These are phyloP conservation scores for Gastracanthus pulcherrimus DNA, from an alignment of 2,888 invertebrate species.

Conservation along the genomic window DNA sequence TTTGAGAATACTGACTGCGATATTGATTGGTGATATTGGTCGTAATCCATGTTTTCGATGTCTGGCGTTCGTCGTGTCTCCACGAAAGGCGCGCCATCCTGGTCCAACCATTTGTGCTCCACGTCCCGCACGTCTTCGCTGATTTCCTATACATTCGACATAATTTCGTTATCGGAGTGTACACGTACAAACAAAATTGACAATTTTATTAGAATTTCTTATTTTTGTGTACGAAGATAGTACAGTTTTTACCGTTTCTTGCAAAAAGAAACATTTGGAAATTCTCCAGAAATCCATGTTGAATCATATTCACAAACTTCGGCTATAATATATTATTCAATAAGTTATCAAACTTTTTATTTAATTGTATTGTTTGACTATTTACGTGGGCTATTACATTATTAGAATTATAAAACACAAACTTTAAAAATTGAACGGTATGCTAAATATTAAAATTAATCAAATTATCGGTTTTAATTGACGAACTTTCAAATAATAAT, in stretches of 20 bases:
- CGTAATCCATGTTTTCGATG: conserved; percentile 89
- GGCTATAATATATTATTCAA: neutral
- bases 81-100: conserved; percentile 80
- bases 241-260: conserved; percentile 38
- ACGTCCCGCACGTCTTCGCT: conserved; percentile 80
- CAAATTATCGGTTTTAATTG: too few relatives aligned
- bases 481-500: too few relatives aligned
- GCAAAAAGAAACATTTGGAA: conserved; percentile 31
- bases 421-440: too few relatives aligned
- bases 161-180: neutral
- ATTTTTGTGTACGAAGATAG: neutral
- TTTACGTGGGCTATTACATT: too few relatives aligned
- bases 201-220: neutral
- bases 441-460: too few relatives aligned
- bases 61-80: conserved; percentile 86
- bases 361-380: neutral
- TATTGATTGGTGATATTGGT: conserved; percentile 89
- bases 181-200: neutral
- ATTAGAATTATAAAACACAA: too few relatives aligned
- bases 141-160: conserved; percentile 79
- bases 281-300: conserved; percentile 48
- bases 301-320: conserved; percentile 23
- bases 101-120: conserved; percentile 84
- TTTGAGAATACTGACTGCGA: conserved; percentile 83
- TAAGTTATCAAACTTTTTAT: neutral